Evolutionary conservation across 2,797 vertebrate genomes (phyloP).

Genomic region (Sphenodon punctatus): DNA sequence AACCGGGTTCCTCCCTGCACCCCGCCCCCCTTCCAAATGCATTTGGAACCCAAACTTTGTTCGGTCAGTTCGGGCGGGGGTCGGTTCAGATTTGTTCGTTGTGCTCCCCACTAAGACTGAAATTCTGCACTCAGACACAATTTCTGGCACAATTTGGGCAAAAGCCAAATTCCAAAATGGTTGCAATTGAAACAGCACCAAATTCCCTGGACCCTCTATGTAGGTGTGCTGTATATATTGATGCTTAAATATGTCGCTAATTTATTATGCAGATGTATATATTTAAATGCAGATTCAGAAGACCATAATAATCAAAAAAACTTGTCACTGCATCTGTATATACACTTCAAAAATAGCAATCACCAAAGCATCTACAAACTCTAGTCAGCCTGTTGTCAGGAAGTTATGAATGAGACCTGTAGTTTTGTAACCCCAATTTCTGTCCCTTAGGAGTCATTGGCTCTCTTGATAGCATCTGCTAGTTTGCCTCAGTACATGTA

Average conservation of each 20-base stretch:
- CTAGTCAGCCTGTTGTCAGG: conserved; percentile 62
- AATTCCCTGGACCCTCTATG: no score
- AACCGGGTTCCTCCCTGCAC: no score
- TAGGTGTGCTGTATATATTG: not conserved
- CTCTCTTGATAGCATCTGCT: conserved; percentile 37
- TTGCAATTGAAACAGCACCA: no score
- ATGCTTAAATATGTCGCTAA: not conserved
- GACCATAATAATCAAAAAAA: not conserved
- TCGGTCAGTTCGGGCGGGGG: no score
- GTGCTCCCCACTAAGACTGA: no score
- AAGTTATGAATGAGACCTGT: conserved; percentile 70
- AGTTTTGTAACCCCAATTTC: conserved; percentile 44
- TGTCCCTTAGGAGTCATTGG: conserved; percentile 27
- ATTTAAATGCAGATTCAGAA: conserved; percentile 15
- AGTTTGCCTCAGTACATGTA: conserved; percentile 5
- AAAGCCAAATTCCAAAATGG: no score
- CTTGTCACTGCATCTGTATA: conserved; percentile 18
- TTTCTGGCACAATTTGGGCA: no score
- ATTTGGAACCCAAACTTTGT: no score
- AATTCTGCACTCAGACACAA: no score
- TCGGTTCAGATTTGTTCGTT: no score
- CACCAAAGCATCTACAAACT: conserved; percentile 45
- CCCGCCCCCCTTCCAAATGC: no score
- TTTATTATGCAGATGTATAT: not conserved
- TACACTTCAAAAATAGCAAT: conserved; percentile 36